phyloP scores from a whole-genome alignment of 1,140 invertebrate genomes.

The Meloidogyne hapla region DNA sequence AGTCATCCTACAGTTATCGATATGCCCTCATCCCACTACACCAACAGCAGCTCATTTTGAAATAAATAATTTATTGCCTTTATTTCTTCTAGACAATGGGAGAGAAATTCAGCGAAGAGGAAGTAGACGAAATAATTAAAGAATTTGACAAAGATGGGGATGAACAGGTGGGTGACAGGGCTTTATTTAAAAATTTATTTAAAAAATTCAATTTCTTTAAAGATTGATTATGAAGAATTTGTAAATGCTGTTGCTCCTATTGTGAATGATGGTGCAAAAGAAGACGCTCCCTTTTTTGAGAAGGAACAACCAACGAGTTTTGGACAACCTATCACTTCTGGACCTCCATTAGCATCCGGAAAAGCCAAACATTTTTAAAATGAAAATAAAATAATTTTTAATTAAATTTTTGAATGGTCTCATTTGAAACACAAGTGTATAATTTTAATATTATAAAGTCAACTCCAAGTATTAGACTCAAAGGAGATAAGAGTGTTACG shows the following conservation, averaged over 20 bases:
- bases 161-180: constrained; percentile 57
- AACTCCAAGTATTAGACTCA: too few species aligned
- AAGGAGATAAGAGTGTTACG: too few species aligned
- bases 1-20: too few species aligned
- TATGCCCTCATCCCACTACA: too few species aligned
- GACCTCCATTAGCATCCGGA: background rate
- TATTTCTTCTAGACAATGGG: constrained; percentile 53
- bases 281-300: constrained; percentile 54
- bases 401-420: background rate
- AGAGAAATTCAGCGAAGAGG: constrained; percentile 64
- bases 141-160: constrained; percentile 63
- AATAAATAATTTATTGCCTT: too few species aligned
- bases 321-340: background rate
- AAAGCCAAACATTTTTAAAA: background rate
- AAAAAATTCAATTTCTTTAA: constrained; percentile 17
- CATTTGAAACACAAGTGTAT: background rate
- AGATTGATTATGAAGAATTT: constrained; percentile 64
- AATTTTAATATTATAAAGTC: too few species aligned
- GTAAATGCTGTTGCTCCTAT: constrained; percentile 61
- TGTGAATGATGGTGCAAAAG: constrained; percentile 58
- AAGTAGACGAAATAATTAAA: constrained; percentile 63
- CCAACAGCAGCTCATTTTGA: too few species aligned
- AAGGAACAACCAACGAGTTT: constrained; percentile 45
- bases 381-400: background rate
- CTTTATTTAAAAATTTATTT: too few species aligned